phyloP scores from a whole-genome alignment of 1,140 invertebrate species.

The Aphaenogaster rudis region DNA sequence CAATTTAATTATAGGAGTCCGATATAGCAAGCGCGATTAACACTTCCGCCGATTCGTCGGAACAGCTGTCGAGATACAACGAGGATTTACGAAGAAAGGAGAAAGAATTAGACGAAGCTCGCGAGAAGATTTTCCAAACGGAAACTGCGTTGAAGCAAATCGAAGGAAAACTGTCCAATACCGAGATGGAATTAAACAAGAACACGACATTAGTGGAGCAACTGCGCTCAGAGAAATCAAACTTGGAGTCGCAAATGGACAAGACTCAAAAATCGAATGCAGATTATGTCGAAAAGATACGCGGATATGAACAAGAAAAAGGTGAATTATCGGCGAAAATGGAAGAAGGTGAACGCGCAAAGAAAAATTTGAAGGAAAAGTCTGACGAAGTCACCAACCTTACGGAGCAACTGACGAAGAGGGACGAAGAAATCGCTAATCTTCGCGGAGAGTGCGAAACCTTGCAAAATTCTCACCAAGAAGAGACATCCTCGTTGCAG shows the following conservation, averaged over 20 bases:
- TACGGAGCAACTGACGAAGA: conserved; percentile 75
- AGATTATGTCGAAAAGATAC: conserved; percentile 70
- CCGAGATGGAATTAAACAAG: conserved; percentile 71
- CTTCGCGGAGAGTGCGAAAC: conserved; percentile 68
- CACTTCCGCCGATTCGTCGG: conserved; percentile 84
- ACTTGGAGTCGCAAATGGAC: conserved; percentile 71
- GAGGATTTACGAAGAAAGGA: conserved; percentile 86
- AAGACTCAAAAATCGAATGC: conserved; percentile 71
- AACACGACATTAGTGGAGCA: conserved; percentile 68
- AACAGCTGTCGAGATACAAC: conserved; percentile 86
- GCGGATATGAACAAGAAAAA: conserved; percentile 71
- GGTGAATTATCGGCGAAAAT: conserved; percentile 65
- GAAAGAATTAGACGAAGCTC: conserved; percentile 86
- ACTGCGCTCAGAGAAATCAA: conserved; percentile 70
- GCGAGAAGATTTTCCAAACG: conserved; percentile 86
- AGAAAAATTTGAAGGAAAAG: conserved; percentile 69
- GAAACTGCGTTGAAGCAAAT: conserved; percentile 82
- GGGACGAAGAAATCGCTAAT: conserved; percentile 84
- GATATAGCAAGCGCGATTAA: conserved; percentile 84
- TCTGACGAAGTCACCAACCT: conserved; percentile 69
- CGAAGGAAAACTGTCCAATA: conserved; percentile 77
- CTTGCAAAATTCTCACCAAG: conserved; percentile 83
- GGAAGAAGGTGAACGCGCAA: conserved; percentile 71
- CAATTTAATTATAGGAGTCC: conserved; percentile 79
- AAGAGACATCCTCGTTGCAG: conserved; percentile 69